These are phyloP conservation scores for Epiperipatus broadwayi DNA, from an alignment of 2,888 invertebrate genomes.

Conservation along the genomic window DNA sequence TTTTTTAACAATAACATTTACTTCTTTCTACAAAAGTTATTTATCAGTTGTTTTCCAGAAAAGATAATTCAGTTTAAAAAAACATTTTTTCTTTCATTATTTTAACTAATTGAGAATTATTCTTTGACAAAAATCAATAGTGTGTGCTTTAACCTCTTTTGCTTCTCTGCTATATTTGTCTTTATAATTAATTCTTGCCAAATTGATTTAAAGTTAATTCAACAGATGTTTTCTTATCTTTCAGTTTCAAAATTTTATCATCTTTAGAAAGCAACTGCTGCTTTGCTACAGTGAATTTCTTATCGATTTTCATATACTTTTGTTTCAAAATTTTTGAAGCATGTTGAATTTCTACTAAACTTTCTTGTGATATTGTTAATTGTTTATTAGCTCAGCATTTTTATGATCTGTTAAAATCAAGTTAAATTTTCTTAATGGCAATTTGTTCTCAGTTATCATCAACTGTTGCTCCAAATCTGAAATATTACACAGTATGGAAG, in stretches of 20 bases:
- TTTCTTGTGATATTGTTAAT: conserved; percentile 27
- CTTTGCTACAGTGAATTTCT: conserved; percentile 24
- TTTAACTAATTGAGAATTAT: no score
- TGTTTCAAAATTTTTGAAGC: conserved; percentile 25
- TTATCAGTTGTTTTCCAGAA: neutral
- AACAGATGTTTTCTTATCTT: conserved; percentile 27
- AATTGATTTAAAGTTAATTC: conserved; percentile 31
- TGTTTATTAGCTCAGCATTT: conserved; percentile 27
- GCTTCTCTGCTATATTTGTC: conserved; percentile 18
- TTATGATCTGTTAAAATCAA: conserved; percentile 26
- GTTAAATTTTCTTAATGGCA: conserved; percentile 24
- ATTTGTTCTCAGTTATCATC: conserved; percentile 24
- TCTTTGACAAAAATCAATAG: no score
- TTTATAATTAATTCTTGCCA: conserved; percentile 28
- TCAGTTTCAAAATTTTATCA: conserved; percentile 23
- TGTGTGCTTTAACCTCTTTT: conserved; percentile 19
- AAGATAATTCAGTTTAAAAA: conserved; percentile 24
- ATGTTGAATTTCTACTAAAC: conserved; percentile 26
- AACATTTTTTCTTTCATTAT: conserved; percentile 28
- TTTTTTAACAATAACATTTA: no score
- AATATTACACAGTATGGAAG: conserved; percentile 22
- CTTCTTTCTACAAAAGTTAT: no score
- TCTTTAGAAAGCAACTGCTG: conserved; percentile 22
- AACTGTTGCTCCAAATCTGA: conserved; percentile 27
- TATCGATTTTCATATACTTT: conserved; percentile 24